Conservation (phyloP, 2,888 invertebrate genomes). For the Tipula unca region DNA sequence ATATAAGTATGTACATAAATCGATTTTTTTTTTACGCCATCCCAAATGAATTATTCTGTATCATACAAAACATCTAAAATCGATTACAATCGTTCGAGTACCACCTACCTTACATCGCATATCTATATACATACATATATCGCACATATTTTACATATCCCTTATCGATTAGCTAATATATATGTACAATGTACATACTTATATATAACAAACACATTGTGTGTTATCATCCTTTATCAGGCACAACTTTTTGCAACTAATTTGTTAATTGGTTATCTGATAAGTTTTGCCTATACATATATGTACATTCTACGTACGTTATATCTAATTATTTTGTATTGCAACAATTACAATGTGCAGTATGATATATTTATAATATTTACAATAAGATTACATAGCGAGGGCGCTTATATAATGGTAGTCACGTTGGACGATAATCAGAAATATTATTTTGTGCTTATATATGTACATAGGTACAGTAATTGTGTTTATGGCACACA, state of each 20-base stretch:
- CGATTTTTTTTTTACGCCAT: background rate
- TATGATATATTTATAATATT: no score
- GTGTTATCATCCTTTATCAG: background rate
- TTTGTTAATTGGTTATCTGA: background rate
- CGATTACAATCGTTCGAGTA: slow-evolving; percentile 8
- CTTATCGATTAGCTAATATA: background rate
- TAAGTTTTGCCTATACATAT: background rate
- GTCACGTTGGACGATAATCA: no score
- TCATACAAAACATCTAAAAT: background rate
- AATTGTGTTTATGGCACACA: no score
- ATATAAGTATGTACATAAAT: background rate
- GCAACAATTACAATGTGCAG: no score
- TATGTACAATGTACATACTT: no score
- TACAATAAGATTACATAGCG: no score
- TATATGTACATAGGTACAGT: no score
- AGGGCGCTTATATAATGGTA: no score
- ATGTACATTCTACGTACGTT: no score
- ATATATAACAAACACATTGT: background rate
- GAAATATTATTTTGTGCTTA: no score
- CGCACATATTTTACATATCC: background rate
- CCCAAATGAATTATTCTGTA: background rate
- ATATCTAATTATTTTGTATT: background rate
- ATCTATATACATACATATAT: background rate
- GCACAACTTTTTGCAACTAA: background rate
- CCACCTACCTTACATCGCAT: background rate